phyloP scores from a whole-genome alignment of 2,888 invertebrate genomes.

The Melanostoma scalare region DNA sequence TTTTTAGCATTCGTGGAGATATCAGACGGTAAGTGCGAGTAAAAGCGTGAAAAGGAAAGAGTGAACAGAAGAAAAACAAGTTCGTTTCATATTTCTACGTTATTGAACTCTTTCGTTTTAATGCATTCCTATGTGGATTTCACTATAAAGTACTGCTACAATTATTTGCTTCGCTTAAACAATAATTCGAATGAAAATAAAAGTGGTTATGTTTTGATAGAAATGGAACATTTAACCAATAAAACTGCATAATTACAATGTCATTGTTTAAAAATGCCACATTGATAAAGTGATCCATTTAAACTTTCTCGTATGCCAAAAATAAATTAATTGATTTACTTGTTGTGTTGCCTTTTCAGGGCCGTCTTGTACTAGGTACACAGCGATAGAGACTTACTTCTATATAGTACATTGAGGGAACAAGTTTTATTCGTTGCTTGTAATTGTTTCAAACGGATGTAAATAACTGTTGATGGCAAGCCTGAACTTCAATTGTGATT shows the following conservation, averaged over 20 bases:
- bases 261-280: constrained; percentile 19
- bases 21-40: constrained; percentile 74
- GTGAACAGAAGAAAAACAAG: constrained; percentile 14
- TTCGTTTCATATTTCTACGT: constrained; percentile 58
- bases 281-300: constrained; percentile 26
- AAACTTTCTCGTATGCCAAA: constrained; percentile 45
- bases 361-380: constrained; percentile 26
- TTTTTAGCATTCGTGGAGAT: constrained; percentile 71
- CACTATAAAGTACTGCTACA: constrained; percentile 17
- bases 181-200: neutral
- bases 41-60: constrained; percentile 18
- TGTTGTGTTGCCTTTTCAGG: constrained; percentile 42
- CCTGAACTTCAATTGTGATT: no score
- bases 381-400: constrained; percentile 23
- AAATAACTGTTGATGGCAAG: no score
- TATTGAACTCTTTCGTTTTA: constrained; percentile 74
- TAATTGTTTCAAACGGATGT: constrained; percentile 4
- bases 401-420: constrained; percentile 23
- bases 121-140: constrained; percentile 47
- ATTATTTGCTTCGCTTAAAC: constrained; percentile 33
- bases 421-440: constrained; percentile 47
- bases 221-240: neutral
- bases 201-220: neutral
- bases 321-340: constrained; percentile 24
- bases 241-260: neutral